A percentile compares a stretch with the other conserved stretches of the same genome.
phyloP scores from a whole-genome alignment of 2,797 vertebrate species.

The Lagodon rhomboides region DNA sequence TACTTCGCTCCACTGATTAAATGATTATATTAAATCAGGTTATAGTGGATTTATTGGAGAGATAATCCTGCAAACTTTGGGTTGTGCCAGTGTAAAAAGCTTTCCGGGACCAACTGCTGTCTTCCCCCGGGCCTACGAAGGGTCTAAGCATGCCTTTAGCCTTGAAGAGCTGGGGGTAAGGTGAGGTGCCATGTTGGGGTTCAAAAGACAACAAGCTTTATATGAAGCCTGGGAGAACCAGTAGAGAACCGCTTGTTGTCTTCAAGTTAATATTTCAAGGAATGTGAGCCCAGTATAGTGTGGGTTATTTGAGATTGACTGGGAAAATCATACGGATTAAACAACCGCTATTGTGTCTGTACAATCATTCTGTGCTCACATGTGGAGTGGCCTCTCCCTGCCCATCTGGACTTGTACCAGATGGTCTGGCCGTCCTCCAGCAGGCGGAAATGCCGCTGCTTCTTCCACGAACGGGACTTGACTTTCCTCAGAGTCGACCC shows the following conservation, averaged over 20 bases:
- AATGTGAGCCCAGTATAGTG: not conserved
- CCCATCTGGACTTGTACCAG: conserved; percentile 93
- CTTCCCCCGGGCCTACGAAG: too few species aligned
- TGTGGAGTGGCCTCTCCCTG: conserved; percentile 89
- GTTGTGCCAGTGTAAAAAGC: too few species aligned
- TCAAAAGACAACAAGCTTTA: too few species aligned
- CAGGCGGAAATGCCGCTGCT: conserved; percentile 92
- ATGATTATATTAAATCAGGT: not conserved
- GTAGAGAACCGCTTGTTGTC: too few species aligned
- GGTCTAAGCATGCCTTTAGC: too few species aligned
- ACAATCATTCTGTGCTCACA: conserved; percentile 86
- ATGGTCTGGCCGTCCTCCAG: conserved; percentile 93
- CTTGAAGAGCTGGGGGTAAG: not conserved
- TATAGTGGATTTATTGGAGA: too few species aligned
- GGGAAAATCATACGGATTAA: not conserved
- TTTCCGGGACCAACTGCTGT: too few species aligned
- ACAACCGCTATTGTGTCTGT: not conserved
- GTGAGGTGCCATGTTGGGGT: not conserved
- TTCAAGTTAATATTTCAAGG: not conserved
- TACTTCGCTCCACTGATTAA: not conserved
- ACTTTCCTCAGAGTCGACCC: conserved; percentile 93
- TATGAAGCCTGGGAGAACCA: not conserved
- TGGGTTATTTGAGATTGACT: not conserved
- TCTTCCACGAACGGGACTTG: conserved; percentile 94
- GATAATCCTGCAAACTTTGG: too few species aligned